phyloP scores from a whole-genome alignment of 2,113 vertebrate genomes.

The Puffinus mauretanicus region DNA sequence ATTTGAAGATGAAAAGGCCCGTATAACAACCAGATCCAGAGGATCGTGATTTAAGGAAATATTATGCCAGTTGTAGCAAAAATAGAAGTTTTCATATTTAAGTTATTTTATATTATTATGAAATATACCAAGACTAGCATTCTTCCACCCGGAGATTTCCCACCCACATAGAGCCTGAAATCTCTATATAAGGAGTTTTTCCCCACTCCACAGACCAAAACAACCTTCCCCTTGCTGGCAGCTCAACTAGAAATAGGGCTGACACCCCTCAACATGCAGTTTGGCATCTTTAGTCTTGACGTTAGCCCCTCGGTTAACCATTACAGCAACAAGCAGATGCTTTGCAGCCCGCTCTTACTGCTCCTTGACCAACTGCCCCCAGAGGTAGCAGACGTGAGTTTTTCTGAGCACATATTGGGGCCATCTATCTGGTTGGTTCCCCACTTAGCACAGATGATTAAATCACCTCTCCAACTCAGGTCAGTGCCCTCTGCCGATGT shows the following conservation, averaged over 20 bases:
- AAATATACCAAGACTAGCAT: conserved; percentile 18
- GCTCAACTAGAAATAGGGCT: background rate
- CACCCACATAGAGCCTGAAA: conserved; percentile 33
- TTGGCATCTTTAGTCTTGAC: background rate
- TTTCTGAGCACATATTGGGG: background rate
- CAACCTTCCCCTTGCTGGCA: background rate
- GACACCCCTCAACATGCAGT: background rate
- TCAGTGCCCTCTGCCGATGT: background rate
- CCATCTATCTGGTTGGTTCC: background rate
- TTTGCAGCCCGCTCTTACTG: background rate
- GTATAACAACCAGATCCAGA: conserved; percentile 20
- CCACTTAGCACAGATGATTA: background rate
- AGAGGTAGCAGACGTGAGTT: accelerated
- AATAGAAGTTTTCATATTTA: conserved; percentile 33
- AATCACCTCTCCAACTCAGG: background rate
- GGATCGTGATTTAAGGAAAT: conserved; percentile 25
- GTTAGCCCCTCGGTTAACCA: background rate
- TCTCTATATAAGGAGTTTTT: conserved; percentile 1
- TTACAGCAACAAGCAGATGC: background rate
- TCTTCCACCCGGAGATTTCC: conserved; percentile 28
- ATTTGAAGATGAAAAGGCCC: background rate
- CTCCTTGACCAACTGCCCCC: background rate
- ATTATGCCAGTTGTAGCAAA: conserved; percentile 42
- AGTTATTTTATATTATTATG: conserved; percentile 45
- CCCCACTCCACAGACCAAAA: conserved; percentile 2